phyloP scores from a whole-genome alignment of 2,888 invertebrate species.

The Lithophane semibrunnea region DNA sequence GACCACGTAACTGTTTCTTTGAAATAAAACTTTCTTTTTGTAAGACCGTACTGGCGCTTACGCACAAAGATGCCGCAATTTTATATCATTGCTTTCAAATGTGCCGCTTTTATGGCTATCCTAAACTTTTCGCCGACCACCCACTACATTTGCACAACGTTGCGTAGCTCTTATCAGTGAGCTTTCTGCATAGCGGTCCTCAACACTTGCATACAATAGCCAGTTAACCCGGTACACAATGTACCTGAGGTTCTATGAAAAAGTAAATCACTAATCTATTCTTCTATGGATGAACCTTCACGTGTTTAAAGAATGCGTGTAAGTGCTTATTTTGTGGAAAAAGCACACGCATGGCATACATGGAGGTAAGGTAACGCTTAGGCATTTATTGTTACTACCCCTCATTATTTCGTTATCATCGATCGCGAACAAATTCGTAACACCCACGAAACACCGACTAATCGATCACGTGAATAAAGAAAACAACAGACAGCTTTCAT shows the following conservation, averaged over 20 bases:
- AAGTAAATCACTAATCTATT: conserved; percentile 34
- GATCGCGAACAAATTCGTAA: conserved; percentile 67
- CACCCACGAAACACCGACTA: conserved; percentile 52
- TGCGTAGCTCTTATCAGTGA: conserved; percentile 77
- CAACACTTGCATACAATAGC: conserved; percentile 67
- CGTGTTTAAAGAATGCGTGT: conserved; percentile 28
- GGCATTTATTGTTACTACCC: conserved; percentile 51
- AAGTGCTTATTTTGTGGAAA: conserved; percentile 22
- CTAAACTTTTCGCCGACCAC: conserved; percentile 79
- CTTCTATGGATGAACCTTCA: conserved; percentile 13
- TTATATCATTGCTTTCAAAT: conserved; percentile 83
- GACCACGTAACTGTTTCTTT: conserved; percentile 78
- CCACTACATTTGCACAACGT: conserved; percentile 80
- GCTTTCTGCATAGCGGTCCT: conserved; percentile 71
- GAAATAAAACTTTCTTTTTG: conserved; percentile 85
- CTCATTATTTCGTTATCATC: conserved; percentile 64
- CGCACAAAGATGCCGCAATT: conserved; percentile 82
- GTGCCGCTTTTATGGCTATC: conserved; percentile 80
- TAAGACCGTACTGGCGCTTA: conserved; percentile 76
- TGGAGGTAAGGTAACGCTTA: conserved; percentile 37
- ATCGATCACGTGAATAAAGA: conserved; percentile 76
- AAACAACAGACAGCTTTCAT: conserved; percentile 83
- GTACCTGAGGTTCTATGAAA: conserved; percentile 57
- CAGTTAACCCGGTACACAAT: conserved; percentile 53
- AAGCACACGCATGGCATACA: conserved; percentile 23